Conservation (phyloP, 1,140 invertebrate genomes). For the Elysia chlorotica region DNA sequence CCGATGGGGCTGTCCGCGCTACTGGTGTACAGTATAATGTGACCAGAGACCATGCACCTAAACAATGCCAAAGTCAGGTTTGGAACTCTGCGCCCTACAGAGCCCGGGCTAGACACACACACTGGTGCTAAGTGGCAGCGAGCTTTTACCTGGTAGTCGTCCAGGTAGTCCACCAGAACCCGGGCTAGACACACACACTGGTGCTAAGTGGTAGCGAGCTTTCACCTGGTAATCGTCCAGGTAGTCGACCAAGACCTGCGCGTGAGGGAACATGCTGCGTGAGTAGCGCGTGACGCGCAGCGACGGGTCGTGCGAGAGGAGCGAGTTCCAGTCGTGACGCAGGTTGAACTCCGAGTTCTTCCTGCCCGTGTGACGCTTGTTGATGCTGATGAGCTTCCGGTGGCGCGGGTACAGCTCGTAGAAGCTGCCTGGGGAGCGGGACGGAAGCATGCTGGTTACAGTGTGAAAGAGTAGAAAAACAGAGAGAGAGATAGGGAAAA, state of each 20-base stretch:
- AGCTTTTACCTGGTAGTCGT: constrained; percentile 56
- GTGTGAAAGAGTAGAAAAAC: background rate
- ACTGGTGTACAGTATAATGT: background rate
- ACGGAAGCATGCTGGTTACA: too few species aligned
- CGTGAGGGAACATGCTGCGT: constrained; percentile 59
- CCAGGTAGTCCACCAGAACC: constrained; percentile 46
- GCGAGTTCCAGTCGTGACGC: constrained; percentile 66
- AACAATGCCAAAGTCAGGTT: background rate
- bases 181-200: background rate
- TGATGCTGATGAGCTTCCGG: constrained; percentile 64
- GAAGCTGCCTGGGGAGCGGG: constrained; percentile 55
- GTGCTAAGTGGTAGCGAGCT: background rate
- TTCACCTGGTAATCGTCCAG: constrained; percentile 57
- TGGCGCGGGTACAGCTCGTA: constrained; percentile 63
- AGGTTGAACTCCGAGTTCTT: constrained; percentile 64
- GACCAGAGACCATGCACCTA: background rate
- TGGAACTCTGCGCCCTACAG: background rate
- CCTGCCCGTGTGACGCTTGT: constrained; percentile 62
- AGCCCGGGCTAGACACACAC: background rate
- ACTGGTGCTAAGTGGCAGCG: background rate
- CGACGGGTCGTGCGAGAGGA: constrained; percentile 59
- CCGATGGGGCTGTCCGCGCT: background rate
- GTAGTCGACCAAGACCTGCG: constrained; percentile 56
- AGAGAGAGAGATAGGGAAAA: background rate
- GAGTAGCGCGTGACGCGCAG: constrained; percentile 40